phyloP scores from a whole-genome alignment of 2,797 vertebrate genomes.

The Lagocephalus sceleratus region DNA sequence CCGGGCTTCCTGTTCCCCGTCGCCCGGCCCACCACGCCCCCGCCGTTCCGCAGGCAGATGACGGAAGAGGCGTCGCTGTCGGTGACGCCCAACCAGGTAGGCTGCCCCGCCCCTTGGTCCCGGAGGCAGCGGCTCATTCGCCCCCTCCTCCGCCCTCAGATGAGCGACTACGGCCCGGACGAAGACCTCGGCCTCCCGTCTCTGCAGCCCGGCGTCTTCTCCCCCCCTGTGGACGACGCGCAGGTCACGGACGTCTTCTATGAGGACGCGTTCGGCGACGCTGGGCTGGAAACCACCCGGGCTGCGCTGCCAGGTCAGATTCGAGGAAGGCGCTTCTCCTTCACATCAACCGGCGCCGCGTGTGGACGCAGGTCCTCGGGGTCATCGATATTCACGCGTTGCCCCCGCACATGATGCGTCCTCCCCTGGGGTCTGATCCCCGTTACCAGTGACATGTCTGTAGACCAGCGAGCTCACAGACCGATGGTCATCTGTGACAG shows the following conservation, averaged over 20 bases:
- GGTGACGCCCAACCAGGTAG: constrained; percentile 51
- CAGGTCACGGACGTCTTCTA: constrained; percentile 71
- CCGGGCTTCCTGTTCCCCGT: constrained; percentile 73
- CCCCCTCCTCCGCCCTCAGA: constrained; percentile 18
- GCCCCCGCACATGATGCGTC: constrained; percentile 1
- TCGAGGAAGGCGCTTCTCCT: not conserved
- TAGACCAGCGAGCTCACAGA: no score
- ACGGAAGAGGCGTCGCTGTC: constrained; percentile 72
- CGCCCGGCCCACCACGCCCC: constrained; percentile 34
- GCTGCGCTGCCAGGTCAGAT: constrained; percentile 50
- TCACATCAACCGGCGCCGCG: not conserved
- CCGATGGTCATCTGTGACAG: no score
- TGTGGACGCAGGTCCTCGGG: not conserved
- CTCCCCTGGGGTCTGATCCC: not conserved
- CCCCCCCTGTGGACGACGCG: constrained; percentile 45
- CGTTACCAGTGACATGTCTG: not conserved
- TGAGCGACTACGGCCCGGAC: constrained; percentile 26
- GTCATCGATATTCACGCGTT: constrained; percentile 5
- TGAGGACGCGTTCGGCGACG: constrained; percentile 58
- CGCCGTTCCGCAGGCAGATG: constrained; percentile 48
- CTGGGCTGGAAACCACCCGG: constrained; percentile 25
- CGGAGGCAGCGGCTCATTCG: no score
- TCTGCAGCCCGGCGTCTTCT: constrained; percentile 31
- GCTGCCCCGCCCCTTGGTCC: not conserved
- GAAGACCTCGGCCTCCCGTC: constrained; percentile 34